Conservation (phyloP, 2,888 invertebrate genomes). For the Brachyptera putata region DNA sequence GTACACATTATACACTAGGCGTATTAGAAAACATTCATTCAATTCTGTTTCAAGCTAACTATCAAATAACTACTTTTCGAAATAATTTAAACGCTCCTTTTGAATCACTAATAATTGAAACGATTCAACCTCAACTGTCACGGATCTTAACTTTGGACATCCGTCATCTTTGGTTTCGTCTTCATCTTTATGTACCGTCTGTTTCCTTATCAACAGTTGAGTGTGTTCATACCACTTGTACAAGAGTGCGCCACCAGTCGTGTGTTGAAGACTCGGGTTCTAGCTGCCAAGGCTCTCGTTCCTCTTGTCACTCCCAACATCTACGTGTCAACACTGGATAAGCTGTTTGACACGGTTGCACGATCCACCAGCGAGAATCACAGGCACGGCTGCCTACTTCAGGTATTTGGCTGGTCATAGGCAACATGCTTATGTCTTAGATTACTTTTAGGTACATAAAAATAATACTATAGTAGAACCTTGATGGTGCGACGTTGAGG, state of each 20-base stretch:
- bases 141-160: background rate
- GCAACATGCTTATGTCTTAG: too few species aligned
- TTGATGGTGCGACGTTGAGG: too few species aligned
- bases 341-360: conserved; percentile 42
- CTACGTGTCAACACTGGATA: conserved; percentile 38
- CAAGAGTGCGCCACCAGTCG: conserved; percentile 60
- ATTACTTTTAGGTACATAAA: too few species aligned
- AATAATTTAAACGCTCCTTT: too few species aligned
- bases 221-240: conserved; percentile 61
- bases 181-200: background rate
- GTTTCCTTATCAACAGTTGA: conserved; percentile 49
- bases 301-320: conserved; percentile 52
- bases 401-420: too few species aligned
- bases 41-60: too few species aligned
- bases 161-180: background rate
- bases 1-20: too few species aligned
- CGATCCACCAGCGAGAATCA: conserved; percentile 50
- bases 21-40: too few species aligned
- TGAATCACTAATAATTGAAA: background rate
- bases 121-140: too few species aligned
- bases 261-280: conserved; percentile 63
- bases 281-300: conserved; percentile 67
- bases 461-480: too few species aligned
- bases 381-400: conserved; percentile 62
- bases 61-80: too few species aligned